Percentiles rank a stretch among this genome's conserved stretches.
These are phyloP conservation scores for Danaus melanippus DNA, from an alignment of 1,140 invertebrate genomes.

Conservation along the genomic window DNA sequence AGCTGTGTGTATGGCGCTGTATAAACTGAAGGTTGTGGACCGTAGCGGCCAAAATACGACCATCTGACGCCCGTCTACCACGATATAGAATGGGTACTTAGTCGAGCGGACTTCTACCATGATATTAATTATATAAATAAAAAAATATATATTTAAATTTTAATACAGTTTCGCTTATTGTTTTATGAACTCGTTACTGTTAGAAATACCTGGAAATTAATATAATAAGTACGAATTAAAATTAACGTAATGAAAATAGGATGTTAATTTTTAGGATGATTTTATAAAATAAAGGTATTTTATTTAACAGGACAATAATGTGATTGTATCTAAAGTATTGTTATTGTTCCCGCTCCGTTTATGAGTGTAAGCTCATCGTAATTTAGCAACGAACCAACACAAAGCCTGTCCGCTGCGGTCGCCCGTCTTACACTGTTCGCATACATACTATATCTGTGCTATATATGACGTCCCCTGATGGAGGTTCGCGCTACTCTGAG, in stretches of 20 bases:
- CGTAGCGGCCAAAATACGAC: slow-evolving; percentile 61
- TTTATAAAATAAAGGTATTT: too few species aligned
- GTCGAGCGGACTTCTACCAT: too few species aligned
- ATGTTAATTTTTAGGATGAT: too few species aligned
- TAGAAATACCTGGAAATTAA: too few species aligned
- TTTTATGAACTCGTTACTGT: too few species aligned
- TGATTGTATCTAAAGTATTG: slow-evolving; percentile 10
- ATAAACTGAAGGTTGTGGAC: slow-evolving; percentile 58
- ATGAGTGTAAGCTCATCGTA: slow-evolving; percentile 12
- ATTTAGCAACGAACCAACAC: slow-evolving; percentile 53
- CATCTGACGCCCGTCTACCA: slow-evolving; percentile 58
- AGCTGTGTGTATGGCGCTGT: slow-evolving; percentile 42
- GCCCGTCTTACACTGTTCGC: slow-evolving; percentile 42
- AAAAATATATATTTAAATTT: too few species aligned
- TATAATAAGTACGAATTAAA: too few species aligned
- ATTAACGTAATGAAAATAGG: too few species aligned
- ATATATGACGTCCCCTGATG: slow-evolving; percentile 6
- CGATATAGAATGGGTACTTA: slow-evolving; percentile 9
- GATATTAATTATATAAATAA: too few species aligned
- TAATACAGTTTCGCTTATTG: too few species aligned
- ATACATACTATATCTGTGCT: slow-evolving; percentile 23
- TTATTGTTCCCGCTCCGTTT: slow-evolving; percentile 16
- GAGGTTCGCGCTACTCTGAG: too few species aligned
- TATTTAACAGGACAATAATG: background rate
- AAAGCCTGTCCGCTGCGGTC: slow-evolving; percentile 67